Evolutionary conservation across 2,797 vertebrate species (phyloP).

Genomic region (Paguma larvata): DNA sequence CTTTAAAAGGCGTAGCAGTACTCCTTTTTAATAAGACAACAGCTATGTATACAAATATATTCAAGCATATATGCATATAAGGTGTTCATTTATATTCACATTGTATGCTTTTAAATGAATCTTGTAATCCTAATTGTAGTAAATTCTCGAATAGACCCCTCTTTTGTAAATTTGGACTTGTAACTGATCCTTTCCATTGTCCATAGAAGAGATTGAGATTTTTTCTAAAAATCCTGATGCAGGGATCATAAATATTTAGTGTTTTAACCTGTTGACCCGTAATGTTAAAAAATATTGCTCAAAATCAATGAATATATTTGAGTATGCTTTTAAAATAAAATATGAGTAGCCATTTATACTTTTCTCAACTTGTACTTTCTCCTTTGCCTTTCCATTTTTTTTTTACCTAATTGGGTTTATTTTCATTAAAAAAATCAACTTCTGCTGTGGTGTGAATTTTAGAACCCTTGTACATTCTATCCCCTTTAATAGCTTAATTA

Average conservation of each 20-base stretch:
- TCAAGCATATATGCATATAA: neutral
- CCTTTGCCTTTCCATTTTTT: neutral
- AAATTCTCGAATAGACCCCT: slow-evolving; percentile 17
- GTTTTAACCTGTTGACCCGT: slow-evolving; percentile 80
- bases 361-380: neutral
- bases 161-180: slow-evolving; percentile 65
- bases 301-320: slow-evolving; percentile 80
- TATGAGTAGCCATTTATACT: neutral
- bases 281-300: slow-evolving; percentile 81
- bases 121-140: neutral
- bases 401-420: slow-evolving; percentile 63
- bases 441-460: slow-evolving; percentile 80
- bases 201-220: neutral
- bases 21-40: neutral
- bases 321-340: slow-evolving; percentile 64
- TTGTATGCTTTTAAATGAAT: slow-evolving; percentile 17
- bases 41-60: neutral
- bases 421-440: slow-evolving; percentile 60
- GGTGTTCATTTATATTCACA: neutral
- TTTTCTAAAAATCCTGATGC: slow-evolving; percentile 79
- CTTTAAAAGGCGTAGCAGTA: neutral
- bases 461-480: slow-evolving; percentile 72
- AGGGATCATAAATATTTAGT: slow-evolving; percentile 80
- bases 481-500: slow-evolving; percentile 86
- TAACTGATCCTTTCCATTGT: slow-evolving; percentile 58